Base-by-base conservation (phyloP, 2,888 invertebrate genomes). In the Dryadula phaetusa region DNA sequence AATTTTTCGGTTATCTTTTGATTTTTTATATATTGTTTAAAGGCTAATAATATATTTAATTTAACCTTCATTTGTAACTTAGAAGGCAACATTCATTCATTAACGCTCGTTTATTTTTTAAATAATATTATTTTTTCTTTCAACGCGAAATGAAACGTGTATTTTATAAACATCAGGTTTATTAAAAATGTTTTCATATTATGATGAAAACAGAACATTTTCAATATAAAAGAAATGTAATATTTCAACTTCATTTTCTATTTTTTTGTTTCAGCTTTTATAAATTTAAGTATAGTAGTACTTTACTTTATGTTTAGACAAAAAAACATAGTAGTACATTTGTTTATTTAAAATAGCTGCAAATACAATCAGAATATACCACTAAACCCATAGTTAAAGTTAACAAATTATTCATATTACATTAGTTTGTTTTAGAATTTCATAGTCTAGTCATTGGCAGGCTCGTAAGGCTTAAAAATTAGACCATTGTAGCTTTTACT, bases 101-200 rank as follows among this genome's bases (percentile, higher is more conserved):
- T 52, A 32, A 52, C 28, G 52, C 52, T 52, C 28, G 28, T 52
- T 32, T 32, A 52, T 16, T 32, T 52, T 16, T 52, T 52, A 32
- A 52, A 52, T 52, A 52, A 56, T 56, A 56, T 56, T 37, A 37
- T 56, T 8, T 40, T 56, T 37, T 37, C 20, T 37, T 54, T 37
- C 56, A 37, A 56, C 20, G 34, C 37, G 56, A 22, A 37, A 56
- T 40, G 56, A 40, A 40, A 28, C 3, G 34, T 61, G 18, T 34
- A 46, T 62, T 37, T 22, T 47, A 34, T 62, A 32, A 32, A 52
- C 52, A 52, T 52, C 52, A 52, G 16, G 16, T 52, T 52, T 52
- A 52, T 52, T 32, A 52, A 52, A 52, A 52, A 52, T 32, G 28
- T 52, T 52, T 52, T 4, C 10, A 52, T 52, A 52, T 28, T 52